These are phyloP conservation scores for Himantopus leucocephalus DNA, from an alignment of 2,113 vertebrate genomes.

Conservation along the genomic window DNA sequence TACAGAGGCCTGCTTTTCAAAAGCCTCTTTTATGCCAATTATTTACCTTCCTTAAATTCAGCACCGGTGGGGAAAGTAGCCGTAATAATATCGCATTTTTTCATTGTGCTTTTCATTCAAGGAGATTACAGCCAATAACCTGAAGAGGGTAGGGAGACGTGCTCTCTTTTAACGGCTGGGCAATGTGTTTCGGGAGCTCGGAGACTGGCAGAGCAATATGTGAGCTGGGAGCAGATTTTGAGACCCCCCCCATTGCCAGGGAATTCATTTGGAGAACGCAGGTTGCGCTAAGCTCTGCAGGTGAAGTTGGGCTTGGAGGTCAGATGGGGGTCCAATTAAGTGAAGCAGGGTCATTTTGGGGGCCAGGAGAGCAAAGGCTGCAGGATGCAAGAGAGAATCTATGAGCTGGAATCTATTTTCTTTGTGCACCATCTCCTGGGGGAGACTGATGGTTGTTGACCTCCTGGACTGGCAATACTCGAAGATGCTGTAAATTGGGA, in stretches of 20 bases:
- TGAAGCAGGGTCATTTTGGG: neutral
- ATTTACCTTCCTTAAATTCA: conserved; percentile 33
- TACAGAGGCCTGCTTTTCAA: neutral
- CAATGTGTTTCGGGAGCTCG: neutral
- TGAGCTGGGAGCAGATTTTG: neutral
- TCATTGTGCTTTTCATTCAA: neutral
- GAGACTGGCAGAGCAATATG: neutral
- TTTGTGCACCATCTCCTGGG: rapidly evolving
- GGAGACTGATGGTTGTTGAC: neutral
- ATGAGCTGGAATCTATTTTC: neutral
- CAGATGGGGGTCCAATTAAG: neutral
- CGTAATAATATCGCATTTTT: neutral
- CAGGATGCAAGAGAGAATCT: neutral
- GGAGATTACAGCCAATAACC: neutral
- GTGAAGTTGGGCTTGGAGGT: neutral
- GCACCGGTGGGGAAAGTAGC: neutral
- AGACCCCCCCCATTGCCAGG: neutral
- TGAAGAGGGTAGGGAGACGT: neutral
- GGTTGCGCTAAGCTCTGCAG: neutral
- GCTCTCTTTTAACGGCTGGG: neutral
- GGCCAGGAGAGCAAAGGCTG: neutral
- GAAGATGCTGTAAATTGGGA: neutral
- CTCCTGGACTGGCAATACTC: neutral
- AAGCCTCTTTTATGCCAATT: neutral
- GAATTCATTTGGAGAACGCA: neutral